phyloP scores from a whole-genome alignment of 1,140 invertebrate species.

The Lepidurus packardi region DNA sequence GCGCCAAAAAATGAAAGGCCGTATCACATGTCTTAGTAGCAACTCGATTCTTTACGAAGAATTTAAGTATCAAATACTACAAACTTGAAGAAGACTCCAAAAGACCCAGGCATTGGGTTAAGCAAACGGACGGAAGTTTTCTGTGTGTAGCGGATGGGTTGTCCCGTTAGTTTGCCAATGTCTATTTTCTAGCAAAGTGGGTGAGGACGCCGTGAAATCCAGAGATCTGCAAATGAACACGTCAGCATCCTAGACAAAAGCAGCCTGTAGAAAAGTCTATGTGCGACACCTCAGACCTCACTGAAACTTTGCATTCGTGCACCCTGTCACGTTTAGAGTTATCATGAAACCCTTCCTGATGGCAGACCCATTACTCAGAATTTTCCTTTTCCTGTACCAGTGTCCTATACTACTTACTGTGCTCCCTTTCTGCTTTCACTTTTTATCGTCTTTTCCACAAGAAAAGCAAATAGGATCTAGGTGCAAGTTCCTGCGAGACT shows the following conservation, averaged over 20 bases:
- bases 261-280: neutral
- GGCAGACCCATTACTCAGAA: neutral
- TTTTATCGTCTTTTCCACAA: neutral
- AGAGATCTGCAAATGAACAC: conserved; percentile 4
- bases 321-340: conserved; percentile 2
- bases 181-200: neutral
- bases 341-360: neutral
- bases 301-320: neutral
- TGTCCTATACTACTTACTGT: neutral
- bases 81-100: no score
- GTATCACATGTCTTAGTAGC: neutral
- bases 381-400: neutral
- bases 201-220: neutral
- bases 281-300: conserved; percentile 12
- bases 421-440: neutral
- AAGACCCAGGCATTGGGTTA: neutral
- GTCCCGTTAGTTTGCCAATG: neutral
- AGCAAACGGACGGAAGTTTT: neutral
- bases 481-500: neutral
- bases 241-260: neutral
- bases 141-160: neutral
- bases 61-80: no score
- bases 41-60: neutral
- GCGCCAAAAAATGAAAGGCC: no score
- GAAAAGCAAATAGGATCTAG: conserved; percentile 22